phyloP scores from a whole-genome alignment of 2,113 vertebrate genomes.

The Silurus glanis region DNA sequence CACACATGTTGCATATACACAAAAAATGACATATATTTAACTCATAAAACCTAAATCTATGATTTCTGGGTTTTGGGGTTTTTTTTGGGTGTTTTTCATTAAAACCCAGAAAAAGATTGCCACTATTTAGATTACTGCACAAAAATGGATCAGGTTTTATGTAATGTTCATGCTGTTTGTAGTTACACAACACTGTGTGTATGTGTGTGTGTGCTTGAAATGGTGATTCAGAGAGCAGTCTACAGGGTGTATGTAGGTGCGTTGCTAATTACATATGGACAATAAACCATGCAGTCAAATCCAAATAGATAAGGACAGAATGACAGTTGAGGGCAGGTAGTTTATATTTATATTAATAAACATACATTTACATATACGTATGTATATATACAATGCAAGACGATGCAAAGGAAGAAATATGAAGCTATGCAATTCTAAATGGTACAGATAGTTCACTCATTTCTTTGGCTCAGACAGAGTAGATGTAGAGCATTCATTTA shows the following conservation, averaged over 20 bases:
- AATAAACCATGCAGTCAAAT: background rate
- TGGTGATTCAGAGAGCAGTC: slow-evolving; percentile 1
- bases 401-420: no score
- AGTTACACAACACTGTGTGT: background rate
- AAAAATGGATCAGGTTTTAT: background rate
- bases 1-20: background rate
- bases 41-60: background rate
- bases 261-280: background rate
- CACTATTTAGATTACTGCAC: background rate
- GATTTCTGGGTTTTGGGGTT: background rate
- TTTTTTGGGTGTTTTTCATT: background rate
- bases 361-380: no score
- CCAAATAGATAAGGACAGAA: background rate
- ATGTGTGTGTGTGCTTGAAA: background rate
- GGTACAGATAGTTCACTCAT: no score
- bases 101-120: background rate
- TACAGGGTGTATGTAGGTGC: background rate
- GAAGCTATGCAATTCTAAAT: no score
- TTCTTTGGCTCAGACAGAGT: no score
- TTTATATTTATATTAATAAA: no score
- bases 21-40: background rate
- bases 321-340: background rate
- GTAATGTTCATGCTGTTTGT: background rate
- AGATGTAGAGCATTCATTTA: no score
- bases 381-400: no score